Evolutionary conservation across 2,113 vertebrate genomes (phyloP).

Genomic region (Chlorodrepanis virens): DNA sequence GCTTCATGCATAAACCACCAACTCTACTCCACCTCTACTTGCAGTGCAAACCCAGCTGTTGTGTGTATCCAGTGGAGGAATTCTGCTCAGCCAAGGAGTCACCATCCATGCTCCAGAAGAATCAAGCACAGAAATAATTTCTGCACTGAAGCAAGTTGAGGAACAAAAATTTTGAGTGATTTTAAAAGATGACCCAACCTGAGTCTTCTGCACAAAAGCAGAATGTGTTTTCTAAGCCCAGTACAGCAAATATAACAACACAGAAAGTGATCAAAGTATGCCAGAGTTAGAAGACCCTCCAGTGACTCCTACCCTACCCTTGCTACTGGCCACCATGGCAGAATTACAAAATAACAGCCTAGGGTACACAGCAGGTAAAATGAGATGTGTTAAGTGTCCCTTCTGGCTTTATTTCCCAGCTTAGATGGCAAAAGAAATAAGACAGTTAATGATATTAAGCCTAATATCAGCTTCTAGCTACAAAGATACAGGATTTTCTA

Average conservation of each 20-base stretch:
- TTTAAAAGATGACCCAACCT: background rate
- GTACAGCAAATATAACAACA: background rate
- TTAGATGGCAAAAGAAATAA: background rate
- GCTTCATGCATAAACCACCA: background rate
- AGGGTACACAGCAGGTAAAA: background rate
- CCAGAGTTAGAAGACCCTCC: background rate
- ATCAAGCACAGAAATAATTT: background rate
- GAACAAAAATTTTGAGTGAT: background rate
- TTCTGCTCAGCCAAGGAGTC: background rate
- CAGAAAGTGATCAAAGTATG: background rate
- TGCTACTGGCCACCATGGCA: background rate
- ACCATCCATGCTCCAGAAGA: background rate
- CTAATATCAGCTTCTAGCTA: background rate
- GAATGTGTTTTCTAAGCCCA: background rate
- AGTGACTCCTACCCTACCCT: background rate
- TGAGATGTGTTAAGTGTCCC: accelerated
- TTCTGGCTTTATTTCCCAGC: background rate
- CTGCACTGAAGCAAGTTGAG: background rate
- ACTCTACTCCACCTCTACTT: background rate
- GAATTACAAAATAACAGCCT: background rate
- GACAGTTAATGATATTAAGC: background rate
- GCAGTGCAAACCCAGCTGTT: accelerated
- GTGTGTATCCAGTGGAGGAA: background rate
- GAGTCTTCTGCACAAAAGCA: background rate
- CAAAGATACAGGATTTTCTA: background rate